These are phyloP conservation scores for Operophtera brumata DNA, from an alignment of 2,888 invertebrate species.

Conservation along the genomic window DNA sequence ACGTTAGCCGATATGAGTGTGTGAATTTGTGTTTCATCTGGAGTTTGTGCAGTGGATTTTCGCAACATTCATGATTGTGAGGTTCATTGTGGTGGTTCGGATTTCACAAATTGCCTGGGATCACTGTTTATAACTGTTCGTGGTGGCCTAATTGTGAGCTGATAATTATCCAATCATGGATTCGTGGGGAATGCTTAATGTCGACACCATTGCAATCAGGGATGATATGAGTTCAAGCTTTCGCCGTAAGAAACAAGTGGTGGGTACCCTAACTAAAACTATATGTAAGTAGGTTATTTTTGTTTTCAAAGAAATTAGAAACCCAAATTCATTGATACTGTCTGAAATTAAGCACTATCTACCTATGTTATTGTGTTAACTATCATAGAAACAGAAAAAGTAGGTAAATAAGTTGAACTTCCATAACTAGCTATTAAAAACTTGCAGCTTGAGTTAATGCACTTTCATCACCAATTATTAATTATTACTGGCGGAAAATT, in stretches of 20 bases:
- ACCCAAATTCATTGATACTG: background rate
- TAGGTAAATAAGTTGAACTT: too few relatives aligned
- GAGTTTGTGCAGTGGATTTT: conserved; percentile 39
- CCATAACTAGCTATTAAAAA: too few relatives aligned
- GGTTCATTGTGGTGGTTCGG: conserved; percentile 35
- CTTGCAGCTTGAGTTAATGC: too few relatives aligned
- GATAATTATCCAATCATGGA: conserved; percentile 75
- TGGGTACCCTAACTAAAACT: conserved; percentile 46
- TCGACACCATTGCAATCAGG: conserved; percentile 84
- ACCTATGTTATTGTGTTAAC: too few relatives aligned
- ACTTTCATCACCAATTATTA: conserved; percentile 13
- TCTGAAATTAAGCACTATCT: too few relatives aligned
- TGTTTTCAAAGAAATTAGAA: background rate
- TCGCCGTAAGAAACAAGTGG: conserved; percentile 60
- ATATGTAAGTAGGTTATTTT: background rate
- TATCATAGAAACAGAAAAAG: too few relatives aligned
- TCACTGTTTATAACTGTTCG: conserved; percentile 34
- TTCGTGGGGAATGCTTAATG: conserved; percentile 86
- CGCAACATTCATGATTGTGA: conserved; percentile 53
- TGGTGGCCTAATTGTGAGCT: conserved; percentile 36
- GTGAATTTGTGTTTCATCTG: conserved; percentile 34
- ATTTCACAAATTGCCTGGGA: conserved; percentile 29
- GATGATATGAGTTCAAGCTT: conserved; percentile 83
- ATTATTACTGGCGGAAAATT: too few relatives aligned
- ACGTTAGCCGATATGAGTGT: conserved; percentile 44